Evolutionary conservation across 1,140 invertebrate species (phyloP).

Genomic region (Tetranychus urticae): DNA sequence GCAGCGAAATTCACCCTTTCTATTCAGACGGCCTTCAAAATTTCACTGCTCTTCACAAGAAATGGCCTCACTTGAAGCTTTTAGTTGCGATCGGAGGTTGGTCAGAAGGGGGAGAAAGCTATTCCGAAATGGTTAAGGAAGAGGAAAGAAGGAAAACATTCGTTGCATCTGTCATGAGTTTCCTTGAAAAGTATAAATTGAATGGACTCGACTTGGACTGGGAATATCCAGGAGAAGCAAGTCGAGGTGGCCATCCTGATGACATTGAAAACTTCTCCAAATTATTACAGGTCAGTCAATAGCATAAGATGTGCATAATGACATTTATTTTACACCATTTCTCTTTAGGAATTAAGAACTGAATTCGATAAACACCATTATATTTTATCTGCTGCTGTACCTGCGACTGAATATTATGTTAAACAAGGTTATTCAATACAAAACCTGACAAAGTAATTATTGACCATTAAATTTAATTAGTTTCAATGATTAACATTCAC

Average conservation of each 20-base stretch:
- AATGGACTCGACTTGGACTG: conserved; percentile 24
- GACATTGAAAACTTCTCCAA: conserved; percentile 9
- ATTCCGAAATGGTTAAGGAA: conserved; percentile 18
- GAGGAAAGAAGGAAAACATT: conserved; percentile 15
- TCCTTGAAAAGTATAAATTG: conserved; percentile 18
- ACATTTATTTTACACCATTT: neutral
- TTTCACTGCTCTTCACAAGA: conserved; percentile 44
- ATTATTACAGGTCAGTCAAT: conserved; percentile 25
- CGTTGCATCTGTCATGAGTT: conserved; percentile 17
- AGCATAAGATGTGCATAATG: too few relatives aligned
- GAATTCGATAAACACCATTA: conserved; percentile 39
- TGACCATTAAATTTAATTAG: neutral
- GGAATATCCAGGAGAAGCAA: conserved; percentile 35
- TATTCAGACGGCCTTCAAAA: conserved; percentile 43
- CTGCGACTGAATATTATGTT: conserved; percentile 28
- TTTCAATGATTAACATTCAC: too few relatives aligned
- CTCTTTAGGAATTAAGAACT: conserved; percentile 31
- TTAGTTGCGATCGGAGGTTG: conserved; percentile 43
- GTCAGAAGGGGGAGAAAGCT: conserved; percentile 18
- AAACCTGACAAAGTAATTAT: conserved; percentile 27
- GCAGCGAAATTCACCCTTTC: too few relatives aligned
- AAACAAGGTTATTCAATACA: conserved; percentile 45
- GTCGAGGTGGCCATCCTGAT: conserved; percentile 1
- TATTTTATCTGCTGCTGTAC: conserved; percentile 26
- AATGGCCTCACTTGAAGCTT: conserved; percentile 46